phyloP scores from a whole-genome alignment of 2,113 vertebrate species.

The Cynocephalus volans region DNA sequence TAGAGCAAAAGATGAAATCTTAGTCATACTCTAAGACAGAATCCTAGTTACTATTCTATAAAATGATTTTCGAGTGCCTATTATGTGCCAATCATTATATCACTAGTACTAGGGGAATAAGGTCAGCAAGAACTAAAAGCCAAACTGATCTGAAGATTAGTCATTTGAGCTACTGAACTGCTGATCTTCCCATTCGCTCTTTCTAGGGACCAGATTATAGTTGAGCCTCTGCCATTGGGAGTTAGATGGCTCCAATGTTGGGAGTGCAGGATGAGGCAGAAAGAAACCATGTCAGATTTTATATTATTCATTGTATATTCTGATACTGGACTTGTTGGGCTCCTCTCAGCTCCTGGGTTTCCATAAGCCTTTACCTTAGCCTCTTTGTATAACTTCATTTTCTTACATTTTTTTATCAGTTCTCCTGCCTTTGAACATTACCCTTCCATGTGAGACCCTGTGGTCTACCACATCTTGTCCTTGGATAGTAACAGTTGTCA shows the following conservation, averaged over 20 bases:
- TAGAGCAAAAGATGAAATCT: neutral
- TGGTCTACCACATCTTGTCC: neutral
- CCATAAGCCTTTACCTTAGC: neutral
- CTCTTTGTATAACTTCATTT: neutral
- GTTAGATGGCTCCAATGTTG: neutral
- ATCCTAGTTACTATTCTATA: neutral
- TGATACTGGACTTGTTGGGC: neutral
- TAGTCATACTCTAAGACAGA: neutral
- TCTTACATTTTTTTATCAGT: slow-evolving; percentile 40
- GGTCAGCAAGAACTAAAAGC: neutral
- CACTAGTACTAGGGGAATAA: neutral
- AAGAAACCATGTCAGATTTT: neutral
- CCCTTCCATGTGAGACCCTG: neutral
- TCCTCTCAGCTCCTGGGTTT: neutral
- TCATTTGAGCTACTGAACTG: neutral
- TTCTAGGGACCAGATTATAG: neutral
- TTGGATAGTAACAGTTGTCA: neutral
- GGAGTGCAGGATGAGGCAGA: neutral
- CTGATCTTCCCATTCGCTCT: neutral
- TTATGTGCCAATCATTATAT: neutral
- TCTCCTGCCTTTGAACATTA: neutral
- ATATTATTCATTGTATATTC: neutral
- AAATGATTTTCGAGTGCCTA: neutral
- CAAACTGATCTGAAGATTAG: neutral
- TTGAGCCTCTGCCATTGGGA: neutral